Percentiles rank a stretch among this genome's conserved stretches.
These are phyloP conservation scores for Euglossa dilemma DNA, from an alignment of 1,140 invertebrate species.

Conservation along the genomic window DNA sequence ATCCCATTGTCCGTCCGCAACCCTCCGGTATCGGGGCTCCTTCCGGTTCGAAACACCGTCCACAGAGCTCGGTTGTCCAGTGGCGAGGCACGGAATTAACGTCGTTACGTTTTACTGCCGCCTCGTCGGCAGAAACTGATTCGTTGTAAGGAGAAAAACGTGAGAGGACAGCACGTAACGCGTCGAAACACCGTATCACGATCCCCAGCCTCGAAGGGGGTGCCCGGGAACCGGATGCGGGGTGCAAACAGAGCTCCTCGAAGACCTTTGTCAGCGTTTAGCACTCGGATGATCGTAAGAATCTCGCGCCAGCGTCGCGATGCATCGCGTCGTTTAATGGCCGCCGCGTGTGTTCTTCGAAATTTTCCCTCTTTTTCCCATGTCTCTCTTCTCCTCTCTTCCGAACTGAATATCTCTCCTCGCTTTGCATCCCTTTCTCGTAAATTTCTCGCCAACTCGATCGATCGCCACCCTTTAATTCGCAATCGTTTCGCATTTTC, in stretches of 20 bases:
- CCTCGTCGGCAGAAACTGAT: slow-evolving; percentile 68
- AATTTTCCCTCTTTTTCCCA: no score
- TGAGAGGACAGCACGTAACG: slow-evolving; percentile 60
- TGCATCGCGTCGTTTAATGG: slow-evolving; percentile 54
- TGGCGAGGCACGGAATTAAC: slow-evolving; percentile 59
- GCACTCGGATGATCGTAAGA: slow-evolving; percentile 46
- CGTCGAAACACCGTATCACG: slow-evolving; percentile 60
- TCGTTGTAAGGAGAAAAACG: slow-evolving; percentile 67
- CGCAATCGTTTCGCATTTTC: no score
- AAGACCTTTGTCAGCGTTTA: slow-evolving; percentile 65
- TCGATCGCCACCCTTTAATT: no score
- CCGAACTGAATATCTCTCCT: background rate
- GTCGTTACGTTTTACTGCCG: slow-evolving; percentile 66
- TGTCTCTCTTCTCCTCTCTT: no score
- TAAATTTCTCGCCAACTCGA: no score
- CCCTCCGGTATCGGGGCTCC: background rate
- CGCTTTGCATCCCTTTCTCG: no score
- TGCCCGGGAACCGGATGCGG: background rate
- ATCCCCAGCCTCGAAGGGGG: slow-evolving; percentile 11
- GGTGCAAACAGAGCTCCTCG: slow-evolving; percentile 38
- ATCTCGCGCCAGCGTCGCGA: slow-evolving; percentile 34
- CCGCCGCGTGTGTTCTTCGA: slow-evolving; percentile 27
- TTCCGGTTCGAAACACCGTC: background rate
- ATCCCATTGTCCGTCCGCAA: background rate
- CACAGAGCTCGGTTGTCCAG: slow-evolving; percentile 8